phyloP scores from a whole-genome alignment of 2,113 vertebrate genomes.

The Bambusicola thoracicus region DNA sequence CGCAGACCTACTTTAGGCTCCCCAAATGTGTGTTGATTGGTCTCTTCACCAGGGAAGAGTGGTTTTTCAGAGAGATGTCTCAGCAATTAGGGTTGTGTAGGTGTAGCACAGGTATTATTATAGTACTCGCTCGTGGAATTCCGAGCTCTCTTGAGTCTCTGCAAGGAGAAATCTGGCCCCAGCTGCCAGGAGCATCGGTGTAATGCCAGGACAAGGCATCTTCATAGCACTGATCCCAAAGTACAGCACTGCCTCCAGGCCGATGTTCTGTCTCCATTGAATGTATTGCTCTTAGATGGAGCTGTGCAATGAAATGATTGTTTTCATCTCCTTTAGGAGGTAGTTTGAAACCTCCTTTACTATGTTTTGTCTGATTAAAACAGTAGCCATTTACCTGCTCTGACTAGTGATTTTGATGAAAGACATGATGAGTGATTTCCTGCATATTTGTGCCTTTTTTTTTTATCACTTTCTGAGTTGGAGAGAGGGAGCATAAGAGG shows the following conservation, averaged over 20 bases:
- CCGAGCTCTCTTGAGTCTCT: background rate
- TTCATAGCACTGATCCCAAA: background rate
- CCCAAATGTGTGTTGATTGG: background rate
- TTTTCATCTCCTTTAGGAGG: background rate
- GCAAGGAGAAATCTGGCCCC: background rate
- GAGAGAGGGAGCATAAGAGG: background rate
- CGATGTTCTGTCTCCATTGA: background rate
- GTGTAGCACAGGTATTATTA: background rate
- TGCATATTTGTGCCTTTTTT: background rate
- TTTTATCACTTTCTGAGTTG: background rate
- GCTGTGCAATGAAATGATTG: background rate
- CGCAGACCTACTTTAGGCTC: background rate
- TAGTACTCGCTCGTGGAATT: background rate
- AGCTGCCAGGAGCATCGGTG: background rate
- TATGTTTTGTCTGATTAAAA: background rate
- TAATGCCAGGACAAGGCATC: background rate
- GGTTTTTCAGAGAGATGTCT: background rate
- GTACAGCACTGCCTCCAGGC: background rate
- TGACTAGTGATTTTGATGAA: background rate
- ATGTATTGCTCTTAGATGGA: background rate
- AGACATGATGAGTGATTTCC: background rate
- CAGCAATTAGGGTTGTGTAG: background rate
- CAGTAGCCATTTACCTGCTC: background rate
- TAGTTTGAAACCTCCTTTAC: background rate
- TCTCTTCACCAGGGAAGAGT: too few relatives aligned